Conservation (phyloP, 2,797 vertebrate genomes). For the Lepus oiostolus region DNA sequence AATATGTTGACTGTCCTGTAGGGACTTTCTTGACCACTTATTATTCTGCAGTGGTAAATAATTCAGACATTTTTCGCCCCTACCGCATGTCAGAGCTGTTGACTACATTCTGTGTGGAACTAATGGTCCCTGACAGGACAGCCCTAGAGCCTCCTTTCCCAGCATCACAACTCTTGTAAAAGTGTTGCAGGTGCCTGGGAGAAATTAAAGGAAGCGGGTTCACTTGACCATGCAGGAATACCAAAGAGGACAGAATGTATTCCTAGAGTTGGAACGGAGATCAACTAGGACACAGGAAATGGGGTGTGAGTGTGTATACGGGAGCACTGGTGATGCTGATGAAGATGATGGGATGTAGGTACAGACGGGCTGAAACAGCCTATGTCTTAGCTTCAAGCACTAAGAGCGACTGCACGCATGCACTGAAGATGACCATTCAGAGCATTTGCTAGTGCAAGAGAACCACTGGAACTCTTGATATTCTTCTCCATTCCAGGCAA, state of each 20-base stretch:
- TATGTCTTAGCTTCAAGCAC: not conserved
- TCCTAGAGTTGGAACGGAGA: not conserved
- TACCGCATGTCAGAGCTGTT: not conserved
- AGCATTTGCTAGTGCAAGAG: constrained; percentile 6
- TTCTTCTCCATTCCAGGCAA: constrained; percentile 81
- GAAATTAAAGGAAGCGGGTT: not conserved
- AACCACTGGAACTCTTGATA: constrained; percentile 69
- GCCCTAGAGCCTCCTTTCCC: not conserved
- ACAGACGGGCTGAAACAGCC: not conserved
- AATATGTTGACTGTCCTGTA: not conserved
- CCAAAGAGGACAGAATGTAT: not conserved
- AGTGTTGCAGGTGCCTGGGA: not conserved
- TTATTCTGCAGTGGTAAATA: not conserved
- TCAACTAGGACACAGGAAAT: not conserved
- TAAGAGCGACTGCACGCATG: not conserved
- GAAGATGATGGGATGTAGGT: not conserved
- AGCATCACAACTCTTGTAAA: not conserved
- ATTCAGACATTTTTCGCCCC: not conserved
- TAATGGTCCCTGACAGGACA: not conserved
- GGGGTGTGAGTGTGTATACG: too few relatives aligned
- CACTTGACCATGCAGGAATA: not conserved
- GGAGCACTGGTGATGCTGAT: not conserved
- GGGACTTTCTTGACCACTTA: not conserved
- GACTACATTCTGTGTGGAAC: not conserved
- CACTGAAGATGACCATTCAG: not conserved